Conservation (phyloP, 2,888 invertebrate species). For the Tholera decimalis region DNA sequence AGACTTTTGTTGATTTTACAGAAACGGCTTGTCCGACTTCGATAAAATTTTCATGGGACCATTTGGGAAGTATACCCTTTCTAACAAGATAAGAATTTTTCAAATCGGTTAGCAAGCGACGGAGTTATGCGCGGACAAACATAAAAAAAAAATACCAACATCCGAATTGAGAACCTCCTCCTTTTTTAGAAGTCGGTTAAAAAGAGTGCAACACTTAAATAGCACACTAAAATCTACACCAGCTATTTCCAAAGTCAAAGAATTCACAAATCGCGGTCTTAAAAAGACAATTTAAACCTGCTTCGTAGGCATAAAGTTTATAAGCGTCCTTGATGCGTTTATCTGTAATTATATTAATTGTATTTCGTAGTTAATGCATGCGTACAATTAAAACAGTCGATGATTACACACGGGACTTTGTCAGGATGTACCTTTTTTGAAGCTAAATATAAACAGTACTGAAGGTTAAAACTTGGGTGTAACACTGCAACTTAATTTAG, state of each 20-base stretch:
- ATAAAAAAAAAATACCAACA: too few species aligned
- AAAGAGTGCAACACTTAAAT: constrained; percentile 21
- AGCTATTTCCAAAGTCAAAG: not conserved
- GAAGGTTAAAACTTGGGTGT: constrained; percentile 10
- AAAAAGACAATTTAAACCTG: constrained; percentile 16
- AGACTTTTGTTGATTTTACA: too few species aligned
- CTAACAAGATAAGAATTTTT: too few species aligned
- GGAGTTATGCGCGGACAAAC: too few species aligned
- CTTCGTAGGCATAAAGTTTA: constrained; percentile 8
- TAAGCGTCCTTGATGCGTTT: constrained; percentile 27
- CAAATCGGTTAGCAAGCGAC: too few species aligned
- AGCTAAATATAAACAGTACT: constrained; percentile 18
- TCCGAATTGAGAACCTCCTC: too few species aligned
- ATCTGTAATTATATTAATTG: constrained; percentile 29
- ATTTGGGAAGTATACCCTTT: too few species aligned
- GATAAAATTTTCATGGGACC: too few species aligned
- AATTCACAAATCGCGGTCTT: not conserved
- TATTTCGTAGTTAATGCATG: constrained; percentile 27
- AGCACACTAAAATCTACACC: constrained; percentile 34
- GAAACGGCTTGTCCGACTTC: too few species aligned
- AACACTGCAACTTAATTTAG: constrained; percentile 13
- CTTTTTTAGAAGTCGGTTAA: too few species aligned
- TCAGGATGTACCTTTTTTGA: constrained; percentile 10
- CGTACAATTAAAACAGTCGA: constrained; percentile 40
- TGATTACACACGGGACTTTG: constrained; percentile 14